Conservation (phyloP, 2,888 invertebrate genomes). For the Ethmia dodecea region DNA sequence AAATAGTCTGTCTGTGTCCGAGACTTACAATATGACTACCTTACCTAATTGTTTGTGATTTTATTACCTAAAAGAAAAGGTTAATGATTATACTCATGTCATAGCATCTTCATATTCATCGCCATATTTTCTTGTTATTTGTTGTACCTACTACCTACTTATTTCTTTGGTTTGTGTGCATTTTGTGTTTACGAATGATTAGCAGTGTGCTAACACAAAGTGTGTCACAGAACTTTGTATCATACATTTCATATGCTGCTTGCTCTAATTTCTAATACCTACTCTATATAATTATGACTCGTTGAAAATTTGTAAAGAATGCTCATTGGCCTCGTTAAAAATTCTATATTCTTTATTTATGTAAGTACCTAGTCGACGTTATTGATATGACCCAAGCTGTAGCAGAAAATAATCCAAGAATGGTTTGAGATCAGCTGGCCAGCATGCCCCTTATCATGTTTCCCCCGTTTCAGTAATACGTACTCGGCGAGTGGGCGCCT, state of each 20-base stretch:
- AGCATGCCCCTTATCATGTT: slow-evolving; percentile 49
- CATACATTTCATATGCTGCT: slow-evolving; percentile 46
- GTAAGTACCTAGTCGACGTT: no score
- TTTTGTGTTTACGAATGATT: slow-evolving; percentile 26
- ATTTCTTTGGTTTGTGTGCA: slow-evolving; percentile 23
- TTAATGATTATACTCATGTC: slow-evolving; percentile 15
- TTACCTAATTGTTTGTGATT: neutral
- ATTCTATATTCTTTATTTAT: no score
- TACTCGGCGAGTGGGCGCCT: slow-evolving; percentile 85
- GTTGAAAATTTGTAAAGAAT: no score
- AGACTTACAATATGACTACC: neutral
- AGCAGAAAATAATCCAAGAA: no score
- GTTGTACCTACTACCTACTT: slow-evolving; percentile 19
- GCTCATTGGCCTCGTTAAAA: no score
- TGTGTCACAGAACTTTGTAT: slow-evolving; percentile 25
- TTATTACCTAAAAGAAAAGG: no score
- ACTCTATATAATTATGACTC: no score
- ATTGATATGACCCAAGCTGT: no score
- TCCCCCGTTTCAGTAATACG: slow-evolving; percentile 80
- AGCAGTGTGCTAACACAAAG: slow-evolving; percentile 21
- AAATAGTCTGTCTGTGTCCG: no score
- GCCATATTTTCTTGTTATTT: slow-evolving; percentile 13
- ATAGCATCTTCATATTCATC: slow-evolving; percentile 27
- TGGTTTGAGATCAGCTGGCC: slow-evolving; percentile 41
- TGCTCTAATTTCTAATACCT: no score